Evolutionary conservation across 2,888 invertebrate genomes (phyloP), one percentile per base, ranked within the genome.

Genomic region (Cantharis lateralis): DNA sequence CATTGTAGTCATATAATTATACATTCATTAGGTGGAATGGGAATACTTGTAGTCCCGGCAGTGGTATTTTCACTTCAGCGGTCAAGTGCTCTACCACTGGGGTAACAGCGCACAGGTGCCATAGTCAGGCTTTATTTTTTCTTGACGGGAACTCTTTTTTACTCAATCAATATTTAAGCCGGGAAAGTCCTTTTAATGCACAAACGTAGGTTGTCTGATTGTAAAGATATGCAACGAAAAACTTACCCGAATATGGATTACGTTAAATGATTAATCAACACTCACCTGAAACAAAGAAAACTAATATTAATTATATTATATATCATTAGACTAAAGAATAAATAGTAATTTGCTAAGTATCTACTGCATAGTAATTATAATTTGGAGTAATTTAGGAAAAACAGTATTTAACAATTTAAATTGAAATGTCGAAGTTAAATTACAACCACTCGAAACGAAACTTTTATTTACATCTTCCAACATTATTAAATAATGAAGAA

Each of bases 231-330:
- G 7, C 7, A 13, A n/a, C n/a, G 20, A n/a, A 68, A 68, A 66
- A 68, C 28, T 48, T 32, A 62, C 62, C 62, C 62, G 13, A 20
- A 48, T 2, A 48, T 48, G 5, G 2, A n/a, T 48, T 13, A 48
- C n/a, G 7, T 48, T n/a, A n/a, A 48, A n/a, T 0, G 9, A 20
- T 66, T 10, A 9, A 2, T 11, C 7, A 16, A 66, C 9, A 61
- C 76, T 73, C 72, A 76, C 76, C 76, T 76, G 73, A 66, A 76
- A 74, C 74, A 71, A 74, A 77, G 62, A 74, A 77, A 16, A 70
- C 24, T n/a, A 77, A 15, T 20, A 66, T 66, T 66, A 66, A 24
- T 66, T 66, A 28, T 28, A 10, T 66, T 66, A 48, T 48, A 7
- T 48, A 48, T 13, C 13, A 32, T 32, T n/a, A 32, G 4, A 48